Base-by-base conservation (phyloP, 2,113 vertebrate species). In the Fregata magnificens region DNA sequence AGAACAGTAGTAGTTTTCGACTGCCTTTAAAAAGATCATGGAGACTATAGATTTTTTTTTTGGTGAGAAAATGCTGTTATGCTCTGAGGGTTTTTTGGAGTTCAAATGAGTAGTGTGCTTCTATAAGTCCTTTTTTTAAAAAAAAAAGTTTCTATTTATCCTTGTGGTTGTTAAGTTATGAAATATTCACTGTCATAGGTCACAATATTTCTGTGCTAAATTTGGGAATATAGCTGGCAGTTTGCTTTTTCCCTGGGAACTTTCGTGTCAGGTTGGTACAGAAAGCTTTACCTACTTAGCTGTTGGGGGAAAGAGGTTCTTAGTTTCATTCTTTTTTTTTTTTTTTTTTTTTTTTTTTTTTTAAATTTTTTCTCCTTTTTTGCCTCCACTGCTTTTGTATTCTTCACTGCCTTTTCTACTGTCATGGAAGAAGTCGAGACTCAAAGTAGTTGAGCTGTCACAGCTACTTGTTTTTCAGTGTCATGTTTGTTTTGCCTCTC, bases 211-310 rank as follows among this genome's bases (percentile, higher is more conserved):
- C 79, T 93, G 49, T 90, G 85, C 96, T 96, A 96, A 96, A 93
- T 97, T 89, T 95, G 97, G 94, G 86, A 86, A 63, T 90, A 21
- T 86, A 93, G 80, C 96, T 96, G 79, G 73, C 92, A 79, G 62
- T 87, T 69, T 83, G 70, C 26, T 92, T 95, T 94, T 91, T 86
- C 65, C 61, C 80, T 95, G 88, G 77, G 94, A 97, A 79, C 72
- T 84, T 71, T 59, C 10, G 78, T 82, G 65, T 58, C 56, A 56
- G 56, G 47, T 88, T 86, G 63, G 59, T 90, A 45, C 50, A 69
- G 90, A 88, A 89, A 86, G 69, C 71, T 86, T 86, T 72, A 42
- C 22, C 34, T 77, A 13, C 45, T 50, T 70, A 28, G 59, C n/a
- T 96, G 7, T 59, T 70, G 34, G 15, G 28, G 40, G 15, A 34